Evolutionary conservation across 2,888 invertebrate genomes (phyloP).

Genomic region (Epirrhoe tristata): DNA sequence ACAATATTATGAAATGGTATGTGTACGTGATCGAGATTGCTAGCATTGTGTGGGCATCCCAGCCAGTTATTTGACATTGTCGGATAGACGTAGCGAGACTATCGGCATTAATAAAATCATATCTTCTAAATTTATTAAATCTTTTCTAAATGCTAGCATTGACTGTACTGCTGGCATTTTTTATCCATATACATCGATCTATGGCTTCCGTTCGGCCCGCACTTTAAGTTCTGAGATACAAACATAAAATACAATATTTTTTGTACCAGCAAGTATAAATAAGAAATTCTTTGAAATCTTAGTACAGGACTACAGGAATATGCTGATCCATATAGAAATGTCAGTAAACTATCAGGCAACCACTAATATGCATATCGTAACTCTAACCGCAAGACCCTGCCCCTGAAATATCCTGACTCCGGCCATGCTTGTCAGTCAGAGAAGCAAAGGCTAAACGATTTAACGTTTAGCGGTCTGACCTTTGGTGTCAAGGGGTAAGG

Average conservation of each 20-base stretch:
- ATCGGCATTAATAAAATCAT: too few relatives aligned
- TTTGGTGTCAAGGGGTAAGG: slow-evolving; percentile 33
- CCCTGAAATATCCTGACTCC: slow-evolving; percentile 3
- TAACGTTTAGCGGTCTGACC: slow-evolving; percentile 26
- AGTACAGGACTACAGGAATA: too few relatives aligned
- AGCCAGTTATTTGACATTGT: not conserved
- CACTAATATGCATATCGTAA: not conserved
- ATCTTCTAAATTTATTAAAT: too few relatives aligned
- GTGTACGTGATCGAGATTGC: slow-evolving; percentile 16
- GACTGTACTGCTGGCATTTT: too few relatives aligned
- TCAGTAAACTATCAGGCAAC: not conserved
- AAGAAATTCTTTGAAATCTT: too few relatives aligned
- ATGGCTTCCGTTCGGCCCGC: too few relatives aligned
- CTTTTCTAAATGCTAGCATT: too few relatives aligned
- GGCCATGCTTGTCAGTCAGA: slow-evolving; percentile 2
- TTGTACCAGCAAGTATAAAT: too few relatives aligned
- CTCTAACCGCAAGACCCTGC: not conserved
- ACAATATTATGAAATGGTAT: slow-evolving; percentile 3
- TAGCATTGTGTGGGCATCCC: slow-evolving; percentile 19
- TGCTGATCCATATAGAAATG: not conserved
- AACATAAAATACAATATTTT: too few relatives aligned
- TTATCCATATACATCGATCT: too few relatives aligned
- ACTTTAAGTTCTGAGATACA: too few relatives aligned
- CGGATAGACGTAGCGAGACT: not conserved
- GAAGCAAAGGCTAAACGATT: slow-evolving; percentile 30